Evolutionary conservation across 2,797 vertebrate genomes (phyloP), one percentile per base, ranked within the genome.

Genomic region (Dipus sagitta): DNA sequence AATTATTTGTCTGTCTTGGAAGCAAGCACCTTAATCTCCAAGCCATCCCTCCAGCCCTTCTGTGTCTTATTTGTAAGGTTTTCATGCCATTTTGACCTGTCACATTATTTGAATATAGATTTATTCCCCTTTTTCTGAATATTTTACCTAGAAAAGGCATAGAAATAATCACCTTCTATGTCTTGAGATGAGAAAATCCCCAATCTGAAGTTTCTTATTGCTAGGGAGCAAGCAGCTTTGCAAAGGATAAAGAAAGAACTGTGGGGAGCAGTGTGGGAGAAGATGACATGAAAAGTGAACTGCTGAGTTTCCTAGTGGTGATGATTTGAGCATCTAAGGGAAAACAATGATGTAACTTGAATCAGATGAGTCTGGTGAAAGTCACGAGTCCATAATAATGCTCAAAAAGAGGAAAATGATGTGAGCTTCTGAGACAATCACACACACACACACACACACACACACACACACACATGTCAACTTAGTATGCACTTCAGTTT

Each of bases 161-260:
- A 87, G 23, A 47, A 64, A 94, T 47, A n/a, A 60, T n/a, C 12
- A 34, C 18, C 10, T 26, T 80, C 81, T 79, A 26, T 75, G 21
- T 70, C 58, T 71, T 75, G 24, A 15, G 11, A 38, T n/a, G 60
- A 90, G 77, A 42, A 58, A 38, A 62, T 42, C 3, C 20, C 17
- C 28, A 30, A 52, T 13, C 74, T 65, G 21, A n/a, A 65, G n/a
- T 18, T 34, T 62, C 18, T 38, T 79, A n/a, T 54, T 82, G 85
- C 15, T 54, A 86, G 42, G 80, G 47, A 93, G 24, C 32, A 78
- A n/a, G 38, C 30, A 76, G 20, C 42, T 94, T 88, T 81, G 32
- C 65, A 77, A 68, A 20, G 8, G 14, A 67, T 24, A 13, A 30
- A 82, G 13, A n/a, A 24, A 65, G 0, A 12, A 1, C 4, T 17